Conservation (phyloP, 2,888 invertebrate genomes). For the Lordiphosa fenestrarum region DNA sequence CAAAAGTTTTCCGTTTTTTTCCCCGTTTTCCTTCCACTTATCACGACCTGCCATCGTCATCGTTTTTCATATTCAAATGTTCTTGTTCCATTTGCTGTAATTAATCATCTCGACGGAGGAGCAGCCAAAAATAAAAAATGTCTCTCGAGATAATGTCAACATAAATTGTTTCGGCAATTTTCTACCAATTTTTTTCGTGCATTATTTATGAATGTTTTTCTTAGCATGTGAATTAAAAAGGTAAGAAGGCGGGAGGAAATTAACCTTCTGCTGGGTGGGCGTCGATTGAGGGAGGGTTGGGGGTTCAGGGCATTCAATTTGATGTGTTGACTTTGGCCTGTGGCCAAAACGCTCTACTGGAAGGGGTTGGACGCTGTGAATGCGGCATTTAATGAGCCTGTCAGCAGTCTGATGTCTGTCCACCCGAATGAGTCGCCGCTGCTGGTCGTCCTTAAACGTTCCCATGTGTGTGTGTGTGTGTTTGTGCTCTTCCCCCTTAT, state of each 20-base stretch:
- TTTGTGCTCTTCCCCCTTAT: conserved; percentile 1
- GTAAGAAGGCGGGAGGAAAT: conserved; percentile 37
- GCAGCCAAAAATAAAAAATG: conserved; percentile 47
- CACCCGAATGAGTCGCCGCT: conserved; percentile 4
- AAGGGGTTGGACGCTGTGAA: conserved; percentile 39
- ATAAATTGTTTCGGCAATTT: conserved; percentile 80
- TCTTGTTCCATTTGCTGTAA: conserved; percentile 38
- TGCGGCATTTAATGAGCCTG: conserved; percentile 70
- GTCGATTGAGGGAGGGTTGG: not conserved
- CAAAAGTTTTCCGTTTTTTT: conserved; percentile 27
- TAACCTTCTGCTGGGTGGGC: conserved; percentile 28
- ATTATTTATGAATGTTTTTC: conserved; percentile 71
- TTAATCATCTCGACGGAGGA: conserved; percentile 53
- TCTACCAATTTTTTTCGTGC: conserved; percentile 73
- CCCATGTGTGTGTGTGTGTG: conserved; percentile 5
- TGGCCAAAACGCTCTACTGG: conserved; percentile 38
- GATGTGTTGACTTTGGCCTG: conserved; percentile 63
- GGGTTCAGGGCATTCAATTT: conserved; percentile 37
- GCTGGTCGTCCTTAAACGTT: conserved; percentile 2
- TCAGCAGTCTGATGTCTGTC: conserved; percentile 57
- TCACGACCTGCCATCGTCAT: conserved; percentile 43
- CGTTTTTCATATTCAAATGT: conserved; percentile 70
- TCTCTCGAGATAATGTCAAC: conserved; percentile 80
- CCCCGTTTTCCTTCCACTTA: conserved; percentile 42
- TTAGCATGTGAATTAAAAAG: conserved; percentile 37